Evolutionary conservation across 2,113 vertebrate species (phyloP).

Genomic region (Clarias batrachus): DNA sequence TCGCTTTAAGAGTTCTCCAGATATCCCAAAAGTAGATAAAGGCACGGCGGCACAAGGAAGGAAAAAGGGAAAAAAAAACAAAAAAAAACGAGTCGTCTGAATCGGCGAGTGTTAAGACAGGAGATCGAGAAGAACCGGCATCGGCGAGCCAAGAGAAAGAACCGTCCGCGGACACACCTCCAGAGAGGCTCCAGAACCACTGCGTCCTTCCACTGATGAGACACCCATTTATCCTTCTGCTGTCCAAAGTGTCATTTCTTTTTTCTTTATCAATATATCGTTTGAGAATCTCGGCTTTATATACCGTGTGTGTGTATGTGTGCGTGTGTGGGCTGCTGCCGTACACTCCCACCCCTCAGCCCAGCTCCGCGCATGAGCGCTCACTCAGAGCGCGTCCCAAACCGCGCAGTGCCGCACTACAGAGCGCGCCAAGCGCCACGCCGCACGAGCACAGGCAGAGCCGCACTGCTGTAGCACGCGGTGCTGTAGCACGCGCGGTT

Average conservation of each 20-base stretch:
- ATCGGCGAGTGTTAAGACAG: neutral
- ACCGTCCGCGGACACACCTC: neutral
- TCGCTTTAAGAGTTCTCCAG: neutral
- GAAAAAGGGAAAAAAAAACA: too few species aligned
- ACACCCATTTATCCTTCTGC: neutral
- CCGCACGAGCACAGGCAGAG: too few species aligned
- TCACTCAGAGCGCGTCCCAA: neutral
- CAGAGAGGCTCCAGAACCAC: neutral
- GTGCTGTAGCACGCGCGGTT: neutral
- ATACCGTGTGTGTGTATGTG: neutral
- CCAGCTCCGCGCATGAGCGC: conserved; percentile 11
- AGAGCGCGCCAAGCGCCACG: neutral
- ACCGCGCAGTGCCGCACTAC: neutral
- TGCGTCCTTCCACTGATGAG: neutral
- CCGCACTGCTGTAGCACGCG: neutral
- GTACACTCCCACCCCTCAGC: conserved; percentile 7
- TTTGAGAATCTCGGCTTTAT: neutral
- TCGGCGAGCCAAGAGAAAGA: neutral
- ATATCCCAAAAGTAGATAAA: neutral
- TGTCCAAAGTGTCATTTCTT: neutral
- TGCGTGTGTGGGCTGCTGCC: conserved; percentile 1
- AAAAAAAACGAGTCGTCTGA: neutral
- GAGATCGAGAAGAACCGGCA: neutral
- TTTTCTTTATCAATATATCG: neutral
- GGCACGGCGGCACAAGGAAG: too few species aligned